phyloP scores from a whole-genome alignment of 1,140 invertebrate genomes.

The Ceratina calcarata region DNA sequence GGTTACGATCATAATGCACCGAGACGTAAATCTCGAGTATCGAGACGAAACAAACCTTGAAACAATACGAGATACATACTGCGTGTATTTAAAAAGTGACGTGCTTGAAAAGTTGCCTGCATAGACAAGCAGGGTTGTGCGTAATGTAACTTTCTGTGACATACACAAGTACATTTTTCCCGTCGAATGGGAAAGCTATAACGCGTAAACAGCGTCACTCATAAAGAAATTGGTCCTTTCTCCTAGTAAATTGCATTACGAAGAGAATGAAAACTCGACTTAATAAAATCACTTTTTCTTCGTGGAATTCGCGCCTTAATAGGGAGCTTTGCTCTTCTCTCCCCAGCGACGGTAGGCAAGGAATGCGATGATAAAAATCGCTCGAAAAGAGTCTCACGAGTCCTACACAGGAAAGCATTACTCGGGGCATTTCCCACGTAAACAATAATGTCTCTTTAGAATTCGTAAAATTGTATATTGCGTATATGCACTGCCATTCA shows the following conservation, averaged over 20 bases:
- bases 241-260: neutral
- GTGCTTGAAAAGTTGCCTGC: neutral
- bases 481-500: too few relatives aligned
- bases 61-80: neutral
- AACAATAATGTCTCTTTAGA: constrained; percentile 48
- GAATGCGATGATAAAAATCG: constrained; percentile 55
- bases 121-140: neutral
- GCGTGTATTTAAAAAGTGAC: neutral
- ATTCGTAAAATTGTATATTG: constrained; percentile 11
- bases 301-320: constrained; percentile 26
- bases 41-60: constrained; percentile 6
- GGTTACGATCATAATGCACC: constrained; percentile 14
- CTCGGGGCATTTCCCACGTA: constrained; percentile 52
- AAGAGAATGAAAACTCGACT: neutral
- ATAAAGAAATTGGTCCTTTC: neutral
- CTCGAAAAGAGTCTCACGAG: constrained; percentile 46
- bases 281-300: neutral
- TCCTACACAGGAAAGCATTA: constrained; percentile 52
- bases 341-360: constrained; percentile 6
- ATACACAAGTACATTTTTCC: neutral
- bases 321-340: constrained; percentile 23
- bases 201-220: neutral
- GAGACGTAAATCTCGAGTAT: too few relatives aligned
- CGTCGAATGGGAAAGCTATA: neutral
- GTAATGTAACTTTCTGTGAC: too few relatives aligned